These are phyloP conservation scores for Spheniscus mendiculus DNA, from an alignment of 2,113 vertebrate species.

Conservation along the genomic window DNA sequence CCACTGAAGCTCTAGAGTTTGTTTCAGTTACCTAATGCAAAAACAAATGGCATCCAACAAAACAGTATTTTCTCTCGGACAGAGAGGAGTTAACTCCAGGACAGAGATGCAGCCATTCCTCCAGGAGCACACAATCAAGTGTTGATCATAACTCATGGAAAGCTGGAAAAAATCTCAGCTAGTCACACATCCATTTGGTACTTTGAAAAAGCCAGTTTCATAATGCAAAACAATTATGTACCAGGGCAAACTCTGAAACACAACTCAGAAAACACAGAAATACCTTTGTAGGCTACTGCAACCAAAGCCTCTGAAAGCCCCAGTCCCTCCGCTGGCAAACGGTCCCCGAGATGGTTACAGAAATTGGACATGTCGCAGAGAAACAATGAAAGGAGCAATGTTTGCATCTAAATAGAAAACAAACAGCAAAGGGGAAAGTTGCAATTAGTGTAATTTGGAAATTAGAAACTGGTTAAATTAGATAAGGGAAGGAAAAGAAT, in stretches of 20 bases:
- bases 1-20: not conserved
- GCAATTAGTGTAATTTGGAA: constrained; percentile 27
- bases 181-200: not conserved
- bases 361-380: not conserved
- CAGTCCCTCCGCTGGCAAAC: not conserved
- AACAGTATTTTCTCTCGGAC: not conserved
- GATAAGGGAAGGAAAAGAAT: constrained; percentile 6
- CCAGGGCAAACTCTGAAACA: not conserved
- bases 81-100: not conserved
- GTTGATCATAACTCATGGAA: not conserved
- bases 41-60: not conserved
- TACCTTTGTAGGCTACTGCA: not conserved
- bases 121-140: not conserved
- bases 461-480: constrained; percentile 29
- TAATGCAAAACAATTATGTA: not conserved
- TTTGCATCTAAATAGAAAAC: constrained; percentile 11
- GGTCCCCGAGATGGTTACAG: not conserved
- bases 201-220: not conserved
- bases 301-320: not conserved
- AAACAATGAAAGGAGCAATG: not conserved
- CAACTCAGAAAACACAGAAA: not conserved
- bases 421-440: not conserved
- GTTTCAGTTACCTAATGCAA: not conserved
- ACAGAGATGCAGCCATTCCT: not conserved
- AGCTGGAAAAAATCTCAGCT: not conserved